Conservation (phyloP, 1,140 invertebrate genomes). For the Notospermus geniculatus region DNA sequence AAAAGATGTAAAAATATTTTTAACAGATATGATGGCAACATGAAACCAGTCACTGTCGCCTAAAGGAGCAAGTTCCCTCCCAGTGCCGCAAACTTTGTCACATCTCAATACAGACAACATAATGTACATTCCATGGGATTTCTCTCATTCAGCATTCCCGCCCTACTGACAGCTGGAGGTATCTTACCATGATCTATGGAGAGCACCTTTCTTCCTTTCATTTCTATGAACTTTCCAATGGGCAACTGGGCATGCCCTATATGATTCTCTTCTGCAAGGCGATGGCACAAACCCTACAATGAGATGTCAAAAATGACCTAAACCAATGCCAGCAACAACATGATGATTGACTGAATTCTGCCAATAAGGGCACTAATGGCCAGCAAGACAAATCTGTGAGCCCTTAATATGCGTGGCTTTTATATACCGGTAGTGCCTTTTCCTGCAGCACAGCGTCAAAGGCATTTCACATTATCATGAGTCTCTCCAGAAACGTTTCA, state of each 20-base stretch:
- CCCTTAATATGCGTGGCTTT: too few relatives aligned
- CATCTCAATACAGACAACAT: not conserved
- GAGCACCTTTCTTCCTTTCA: conserved; percentile 91
- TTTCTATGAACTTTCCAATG: conserved; percentile 83
- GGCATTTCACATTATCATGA: too few relatives aligned
- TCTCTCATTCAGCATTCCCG: not conserved
- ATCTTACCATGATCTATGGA: conserved; percentile 90
- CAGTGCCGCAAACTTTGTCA: not conserved
- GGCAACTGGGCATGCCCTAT: conserved; percentile 84
- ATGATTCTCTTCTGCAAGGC: conserved; percentile 73
- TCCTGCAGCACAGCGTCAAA: too few relatives aligned
- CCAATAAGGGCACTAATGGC: too few relatives aligned
- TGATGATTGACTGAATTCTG: too few relatives aligned
- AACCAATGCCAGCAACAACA: too few relatives aligned
- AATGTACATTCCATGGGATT: not conserved
- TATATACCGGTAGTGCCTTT: too few relatives aligned
- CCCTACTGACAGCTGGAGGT: not conserved
- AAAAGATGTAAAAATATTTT: conserved; percentile 48
- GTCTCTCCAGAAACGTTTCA: too few relatives aligned
- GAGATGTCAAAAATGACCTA: too few relatives aligned
- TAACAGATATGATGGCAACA: conserved; percentile 9
- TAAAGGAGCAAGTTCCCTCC: not conserved
- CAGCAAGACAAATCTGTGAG: too few relatives aligned
- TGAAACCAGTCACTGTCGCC: not conserved
- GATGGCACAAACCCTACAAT: conserved; percentile 77